These are phyloP conservation scores for Idaea aversata DNA, from an alignment of 2,888 invertebrate genomes.

Conservation along the genomic window DNA sequence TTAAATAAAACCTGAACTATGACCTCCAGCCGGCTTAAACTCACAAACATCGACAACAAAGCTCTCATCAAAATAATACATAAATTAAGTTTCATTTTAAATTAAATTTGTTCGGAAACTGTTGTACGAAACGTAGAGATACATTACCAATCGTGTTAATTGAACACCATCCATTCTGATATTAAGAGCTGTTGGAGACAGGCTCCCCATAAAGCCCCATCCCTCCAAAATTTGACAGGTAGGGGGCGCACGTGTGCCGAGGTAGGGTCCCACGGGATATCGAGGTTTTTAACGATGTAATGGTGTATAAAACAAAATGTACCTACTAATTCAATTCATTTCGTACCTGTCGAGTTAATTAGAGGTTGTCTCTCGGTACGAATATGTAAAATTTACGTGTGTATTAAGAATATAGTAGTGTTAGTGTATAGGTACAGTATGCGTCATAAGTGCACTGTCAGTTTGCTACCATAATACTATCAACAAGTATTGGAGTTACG, in stretches of 20 bases:
- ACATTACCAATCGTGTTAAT: conserved; percentile 38
- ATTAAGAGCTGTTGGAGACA: conserved; percentile 33
- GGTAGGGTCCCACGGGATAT: not conserved
- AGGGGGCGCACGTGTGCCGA: not conserved
- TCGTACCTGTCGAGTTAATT: not conserved
- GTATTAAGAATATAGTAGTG: too few relatives aligned
- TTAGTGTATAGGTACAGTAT: too few relatives aligned
- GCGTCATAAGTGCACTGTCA: too few relatives aligned
- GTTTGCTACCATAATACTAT: too few relatives aligned
- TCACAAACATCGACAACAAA: not conserved
- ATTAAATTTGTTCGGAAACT: conserved; percentile 14
- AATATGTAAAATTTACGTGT: not conserved
- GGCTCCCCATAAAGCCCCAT: not conserved
- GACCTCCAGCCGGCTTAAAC: not conserved
- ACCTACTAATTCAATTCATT: not conserved
- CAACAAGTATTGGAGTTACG: too few relatives aligned
- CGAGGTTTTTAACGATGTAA: not conserved
- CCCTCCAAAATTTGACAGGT: not conserved
- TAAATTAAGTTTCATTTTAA: conserved; percentile 7
- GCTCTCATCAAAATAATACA: not conserved
- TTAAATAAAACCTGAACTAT: too few relatives aligned
- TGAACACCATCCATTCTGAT: conserved; percentile 42
- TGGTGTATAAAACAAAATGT: not conserved
- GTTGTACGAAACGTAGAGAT: conserved; percentile 12
- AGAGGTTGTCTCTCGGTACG: not conserved